Conservation (phyloP, 1,140 invertebrate genomes). For the Gyrodactylus salaris region DNA sequence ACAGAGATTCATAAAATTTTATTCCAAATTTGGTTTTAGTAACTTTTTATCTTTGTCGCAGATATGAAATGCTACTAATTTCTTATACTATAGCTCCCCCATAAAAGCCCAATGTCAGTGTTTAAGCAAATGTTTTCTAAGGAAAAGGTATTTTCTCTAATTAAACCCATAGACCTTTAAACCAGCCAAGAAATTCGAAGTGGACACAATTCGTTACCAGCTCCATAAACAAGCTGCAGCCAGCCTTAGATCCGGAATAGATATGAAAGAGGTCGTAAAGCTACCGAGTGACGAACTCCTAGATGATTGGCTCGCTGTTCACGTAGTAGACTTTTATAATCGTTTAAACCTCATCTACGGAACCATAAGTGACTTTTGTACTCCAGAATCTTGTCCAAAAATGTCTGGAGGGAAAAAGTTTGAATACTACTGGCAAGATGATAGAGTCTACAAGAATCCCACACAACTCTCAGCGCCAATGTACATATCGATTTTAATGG, state of each 20-base stretch:
- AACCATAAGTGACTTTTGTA: conserved; percentile 51
- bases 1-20: too few relatives aligned
- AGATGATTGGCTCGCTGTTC: conserved; percentile 74
- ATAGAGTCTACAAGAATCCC: conserved; percentile 46
- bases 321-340: conserved; percentile 85
- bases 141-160: background rate
- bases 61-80: too few relatives aligned
- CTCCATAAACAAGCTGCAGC: conserved; percentile 71
- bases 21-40: too few relatives aligned
- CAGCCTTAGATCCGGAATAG: conserved; percentile 61
- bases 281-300: conserved; percentile 49
- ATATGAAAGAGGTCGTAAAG: conserved; percentile 45
- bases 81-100: too few relatives aligned
- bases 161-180: conserved; percentile 34
- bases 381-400: conserved; percentile 44
- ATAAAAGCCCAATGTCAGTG: too few relatives aligned
- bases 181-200: conserved; percentile 55
- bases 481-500: conserved; percentile 55
- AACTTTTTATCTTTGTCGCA: too few relatives aligned
- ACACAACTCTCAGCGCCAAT: conserved; percentile 48
- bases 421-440: conserved; percentile 73
- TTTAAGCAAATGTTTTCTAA: background rate
- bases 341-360: conserved; percentile 60
- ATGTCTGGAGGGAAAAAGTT: conserved; percentile 54
- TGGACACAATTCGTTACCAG: conserved; percentile 56